phyloP scores from a whole-genome alignment of 2,113 vertebrate genomes.

The Catharus bicknelli region DNA sequence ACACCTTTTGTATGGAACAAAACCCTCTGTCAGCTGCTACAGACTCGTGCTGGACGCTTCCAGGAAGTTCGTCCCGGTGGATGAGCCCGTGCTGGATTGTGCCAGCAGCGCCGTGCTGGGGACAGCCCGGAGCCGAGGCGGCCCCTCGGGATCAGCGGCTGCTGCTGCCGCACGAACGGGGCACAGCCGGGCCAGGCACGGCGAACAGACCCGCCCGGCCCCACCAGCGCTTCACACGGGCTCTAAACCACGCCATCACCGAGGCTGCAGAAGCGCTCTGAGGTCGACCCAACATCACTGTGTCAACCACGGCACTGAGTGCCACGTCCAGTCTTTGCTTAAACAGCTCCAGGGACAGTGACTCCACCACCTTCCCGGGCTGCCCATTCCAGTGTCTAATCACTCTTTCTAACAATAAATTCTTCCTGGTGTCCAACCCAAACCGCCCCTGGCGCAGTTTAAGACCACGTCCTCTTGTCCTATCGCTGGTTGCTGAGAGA shows the following conservation, averaged over 20 bases:
- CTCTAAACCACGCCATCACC: background rate
- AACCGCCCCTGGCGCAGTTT: background rate
- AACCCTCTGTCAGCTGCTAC: rapidly evolving
- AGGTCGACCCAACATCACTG: background rate
- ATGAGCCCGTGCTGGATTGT: rapidly evolving
- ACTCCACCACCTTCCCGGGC: background rate
- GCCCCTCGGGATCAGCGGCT: background rate
- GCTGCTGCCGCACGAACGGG: background rate
- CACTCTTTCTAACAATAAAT: background rate
- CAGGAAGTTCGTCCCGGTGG: background rate
- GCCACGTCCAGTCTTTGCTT: background rate
- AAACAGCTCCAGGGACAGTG: background rate
- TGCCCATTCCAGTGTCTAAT: background rate
- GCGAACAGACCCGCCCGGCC: background rate
- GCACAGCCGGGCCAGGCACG: rapidly evolving
- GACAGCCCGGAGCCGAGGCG: background rate
- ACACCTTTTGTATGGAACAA: background rate
- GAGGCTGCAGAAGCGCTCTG: background rate
- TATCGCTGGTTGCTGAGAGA: background rate
- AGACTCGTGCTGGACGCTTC: background rate
- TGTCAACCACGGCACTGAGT: background rate
- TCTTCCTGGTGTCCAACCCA: background rate
- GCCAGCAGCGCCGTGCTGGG: background rate
- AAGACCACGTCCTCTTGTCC: background rate
- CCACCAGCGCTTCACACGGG: rapidly evolving